Base-by-base conservation (phyloP, 2,888 invertebrate species). In the Mamestra brassicae region DNA sequence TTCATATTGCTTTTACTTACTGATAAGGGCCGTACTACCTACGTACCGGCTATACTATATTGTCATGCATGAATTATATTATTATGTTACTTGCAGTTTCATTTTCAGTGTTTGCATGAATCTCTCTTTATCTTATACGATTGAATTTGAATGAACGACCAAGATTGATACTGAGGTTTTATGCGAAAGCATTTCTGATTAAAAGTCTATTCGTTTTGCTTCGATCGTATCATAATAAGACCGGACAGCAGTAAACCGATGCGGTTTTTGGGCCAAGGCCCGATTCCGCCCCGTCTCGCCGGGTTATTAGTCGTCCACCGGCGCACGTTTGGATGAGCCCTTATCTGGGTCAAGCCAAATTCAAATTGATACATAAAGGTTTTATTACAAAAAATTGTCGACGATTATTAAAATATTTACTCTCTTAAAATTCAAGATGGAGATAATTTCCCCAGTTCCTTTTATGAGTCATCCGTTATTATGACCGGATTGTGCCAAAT, bases 271-370 rank as follows among this genome's bases (percentile, higher is more conserved):
- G 91, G 92, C 90, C 93, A 94, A 93, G 92, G 92, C 74, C 81
- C 64, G 85, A 78, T 90, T 87, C 91, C 93, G 89, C 92, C 93
- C 90, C 60, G 94, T 92, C 93, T 92, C 87, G 89, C 76, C 88
- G 77, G 75, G 85, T 87, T 88, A 89, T 90, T 89, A 89, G 81
- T 79, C 84, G 76, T 65, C 76, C 89, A 78, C 76, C 84, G 73
- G 69, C 77, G 69, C 77, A 74, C 81, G 84, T 82, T 85, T 81
- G 77, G 88, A 88, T 88, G 87, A 77, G 83, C 88, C 90, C 89
- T 89, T 85, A 93, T 89, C 87, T 92, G 88, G 93, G 93, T 92
- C 92, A 87, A 64, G 63, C 81, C 64, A 81, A 83, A 74, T 80
- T 70, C 64, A 82, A 78, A 82, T 67, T 71, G 38, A 61, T 65